phyloP scores from a whole-genome alignment of 2,113 vertebrate genomes.

The Plotosus lineatus region DNA sequence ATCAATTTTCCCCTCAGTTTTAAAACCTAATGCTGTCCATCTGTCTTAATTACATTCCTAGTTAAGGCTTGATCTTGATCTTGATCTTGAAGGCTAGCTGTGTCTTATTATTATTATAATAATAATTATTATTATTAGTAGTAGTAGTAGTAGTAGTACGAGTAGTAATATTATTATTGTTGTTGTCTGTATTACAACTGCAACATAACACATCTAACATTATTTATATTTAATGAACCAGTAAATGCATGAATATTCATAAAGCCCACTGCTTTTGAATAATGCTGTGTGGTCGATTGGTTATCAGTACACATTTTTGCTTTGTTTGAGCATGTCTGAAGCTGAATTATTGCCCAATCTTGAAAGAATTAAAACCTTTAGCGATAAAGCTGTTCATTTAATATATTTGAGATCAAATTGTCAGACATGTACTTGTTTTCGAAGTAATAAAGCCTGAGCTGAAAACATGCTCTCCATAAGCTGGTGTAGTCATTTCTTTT shows the following conservation, averaged over 20 bases:
- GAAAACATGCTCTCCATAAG: not conserved
- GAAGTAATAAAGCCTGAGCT: not conserved
- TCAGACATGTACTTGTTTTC: not conserved
- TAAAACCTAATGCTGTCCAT: not conserved
- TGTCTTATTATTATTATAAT: not conserved
- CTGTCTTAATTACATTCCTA: not conserved
- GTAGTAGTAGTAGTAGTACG: too few species aligned
- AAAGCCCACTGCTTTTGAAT: not conserved
- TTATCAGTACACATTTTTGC: not conserved
- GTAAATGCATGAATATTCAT: not conserved
- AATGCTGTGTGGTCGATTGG: not conserved
- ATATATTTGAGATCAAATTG: not conserved
- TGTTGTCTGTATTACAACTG: slow-evolving; percentile 1
- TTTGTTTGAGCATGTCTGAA: not conserved
- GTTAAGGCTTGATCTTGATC: too few species aligned
- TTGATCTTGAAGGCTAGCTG: too few species aligned
- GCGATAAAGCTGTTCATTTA: not conserved
- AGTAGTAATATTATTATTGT: too few species aligned
- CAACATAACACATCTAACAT: not conserved
- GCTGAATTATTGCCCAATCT: not conserved
- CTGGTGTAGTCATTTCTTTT: not conserved
- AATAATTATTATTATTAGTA: too few species aligned
- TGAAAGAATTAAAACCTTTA: not conserved
- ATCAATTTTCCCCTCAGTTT: too few species aligned
- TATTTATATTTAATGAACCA: not conserved